Evolutionary conservation across 2,888 invertebrate genomes (phyloP), one percentile per base, ranked within the genome.

Genomic region (Acrobasis suavella): DNA sequence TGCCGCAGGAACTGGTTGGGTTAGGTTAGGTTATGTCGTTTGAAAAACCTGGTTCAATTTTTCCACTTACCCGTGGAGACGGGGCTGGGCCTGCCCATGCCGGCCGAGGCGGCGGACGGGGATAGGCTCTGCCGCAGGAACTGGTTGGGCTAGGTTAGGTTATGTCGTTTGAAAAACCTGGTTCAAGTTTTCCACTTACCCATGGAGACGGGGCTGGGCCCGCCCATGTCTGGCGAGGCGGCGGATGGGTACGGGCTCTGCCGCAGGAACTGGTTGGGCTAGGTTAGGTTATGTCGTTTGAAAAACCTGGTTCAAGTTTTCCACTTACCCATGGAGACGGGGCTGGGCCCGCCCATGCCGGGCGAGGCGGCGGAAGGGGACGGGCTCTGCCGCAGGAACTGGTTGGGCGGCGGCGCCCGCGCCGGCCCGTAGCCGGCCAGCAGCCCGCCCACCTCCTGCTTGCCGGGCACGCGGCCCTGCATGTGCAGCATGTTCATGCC

Each of bases 201-300:
- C 88, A 92, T 91, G 42, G 89, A 74, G 58, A 89, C 91, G 1
- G 93, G 93, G 64, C 92, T 91, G 0, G 94, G 94, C 0, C 93
- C 93, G 6, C 89, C 93, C 86, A 94, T 92, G 52, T 93, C 94
- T 39, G 95, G 96, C 54, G 95, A 95, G 9, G 95, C 95, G 0
- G 95, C 96, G 0, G 96, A 95, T 0, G 96, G 96, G 15, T 96
- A 95, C 0, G 96, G 96, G 75, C 96, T 96, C 80, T 96, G 97
- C 0, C 96, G 92, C 71, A 97, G 91, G 86, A 96, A 97, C n/a
- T n/a, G n/a, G n/a, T n/a, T n/a, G n/a, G n/a, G n/a, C n/a, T n/a
- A n/a, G n/a, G n/a, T n/a, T n/a, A n/a, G n/a, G n/a, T n/a, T n/a
- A n/a, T n/a, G n/a, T n/a, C n/a, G n/a, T n/a, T n/a, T 80, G n/a